Evolutionary conservation across 2,797 vertebrate species (phyloP), one percentile per base, ranked within the genome.

Genomic region (Rachycentron canadum): DNA sequence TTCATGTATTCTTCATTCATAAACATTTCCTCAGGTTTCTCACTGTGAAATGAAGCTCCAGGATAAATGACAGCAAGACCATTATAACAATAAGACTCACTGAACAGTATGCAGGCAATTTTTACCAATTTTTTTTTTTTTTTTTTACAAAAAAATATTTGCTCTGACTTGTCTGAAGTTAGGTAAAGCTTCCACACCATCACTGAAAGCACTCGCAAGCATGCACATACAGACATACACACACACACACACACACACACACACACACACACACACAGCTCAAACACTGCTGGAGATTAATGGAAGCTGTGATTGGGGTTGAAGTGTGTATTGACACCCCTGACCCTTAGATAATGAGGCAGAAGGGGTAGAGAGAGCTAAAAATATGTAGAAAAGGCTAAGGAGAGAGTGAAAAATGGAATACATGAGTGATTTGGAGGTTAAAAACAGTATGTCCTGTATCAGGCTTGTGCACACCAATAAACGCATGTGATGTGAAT

Each of bases 311-410:
- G 86, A 94, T 93, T 90, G 71, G 81, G 86, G 56, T 69, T 91
- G 93, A 93, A 91, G 89, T 89, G 89, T 91, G 86, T 90, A 74
- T 81, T 90, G 91, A 93, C 90, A 90, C 86, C 26, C 65, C 52
- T 92, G 90, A 94, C 93, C 91, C 79, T 60, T 43, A 69, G 79
- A 89, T 92, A 93, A 92, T 91, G 86, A 91, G 75, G 65, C 58
- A 57, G 74, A 71, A 50, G 56, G 38, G 50, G 58, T 69, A 70
- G 76, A 73, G 65, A 71, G 56, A 32, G 78, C 23, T 28, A 14
- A 19, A 68, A 34, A 28, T 34, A 64, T 66, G 79, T 2, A n/a
- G 55, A n/a, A 8, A 76, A n/a, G 36, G 43, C 40, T 16, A 63
- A 59, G 79, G 57, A 75, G 40, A 73, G 36, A 70, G 50, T 70